A percentile compares a stretch with the other conserved stretches of the same genome.
Evolutionary conservation across 1,140 invertebrate genomes (phyloP).

Genomic region (Meloidogyne hapla): DNA sequence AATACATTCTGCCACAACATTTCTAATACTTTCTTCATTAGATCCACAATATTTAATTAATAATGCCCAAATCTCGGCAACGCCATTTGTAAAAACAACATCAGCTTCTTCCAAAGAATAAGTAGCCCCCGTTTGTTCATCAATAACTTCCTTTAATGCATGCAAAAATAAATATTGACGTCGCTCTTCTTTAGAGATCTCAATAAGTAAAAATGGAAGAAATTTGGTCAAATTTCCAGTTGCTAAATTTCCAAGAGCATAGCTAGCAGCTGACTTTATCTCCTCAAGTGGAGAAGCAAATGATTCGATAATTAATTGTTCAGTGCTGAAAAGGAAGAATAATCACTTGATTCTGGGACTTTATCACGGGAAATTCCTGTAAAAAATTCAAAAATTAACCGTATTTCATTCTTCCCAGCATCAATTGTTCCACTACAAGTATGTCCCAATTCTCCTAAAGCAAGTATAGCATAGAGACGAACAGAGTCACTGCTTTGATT

Average conservation of each 20-base stretch:
- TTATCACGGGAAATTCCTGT: not conserved
- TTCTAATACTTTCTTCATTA: constrained; percentile 90
- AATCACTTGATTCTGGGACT: not conserved
- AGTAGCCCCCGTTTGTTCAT: constrained; percentile 32
- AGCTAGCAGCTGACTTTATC: constrained; percentile 88
- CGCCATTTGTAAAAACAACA: constrained; percentile 28
- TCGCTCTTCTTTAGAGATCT: constrained; percentile 88
- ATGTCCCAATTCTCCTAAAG: constrained; percentile 92
- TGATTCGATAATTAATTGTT: constrained; percentile 41
- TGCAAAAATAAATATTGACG: constrained; percentile 91
- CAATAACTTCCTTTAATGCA: constrained; percentile 86
- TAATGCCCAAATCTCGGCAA: constrained; percentile 53
- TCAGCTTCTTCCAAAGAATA: constrained; percentile 17
- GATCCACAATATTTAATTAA: constrained; percentile 91
- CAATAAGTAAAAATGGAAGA: constrained; percentile 86
- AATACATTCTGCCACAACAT: constrained; percentile 95
- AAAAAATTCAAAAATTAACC: constrained; percentile 1
- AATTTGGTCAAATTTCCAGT: constrained; percentile 90
- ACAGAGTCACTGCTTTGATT: constrained; percentile 70
- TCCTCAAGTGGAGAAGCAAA: constrained; percentile 70
- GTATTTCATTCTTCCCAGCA: not conserved
- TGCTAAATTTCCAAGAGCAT: constrained; percentile 82
- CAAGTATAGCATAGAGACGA: constrained; percentile 81
- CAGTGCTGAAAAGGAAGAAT: constrained; percentile 40
- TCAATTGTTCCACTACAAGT: constrained; percentile 54